These are phyloP conservation scores for Poeciliopsis turneri DNA, from an alignment of 2,797 vertebrate genomes.

Conservation along the genomic window DNA sequence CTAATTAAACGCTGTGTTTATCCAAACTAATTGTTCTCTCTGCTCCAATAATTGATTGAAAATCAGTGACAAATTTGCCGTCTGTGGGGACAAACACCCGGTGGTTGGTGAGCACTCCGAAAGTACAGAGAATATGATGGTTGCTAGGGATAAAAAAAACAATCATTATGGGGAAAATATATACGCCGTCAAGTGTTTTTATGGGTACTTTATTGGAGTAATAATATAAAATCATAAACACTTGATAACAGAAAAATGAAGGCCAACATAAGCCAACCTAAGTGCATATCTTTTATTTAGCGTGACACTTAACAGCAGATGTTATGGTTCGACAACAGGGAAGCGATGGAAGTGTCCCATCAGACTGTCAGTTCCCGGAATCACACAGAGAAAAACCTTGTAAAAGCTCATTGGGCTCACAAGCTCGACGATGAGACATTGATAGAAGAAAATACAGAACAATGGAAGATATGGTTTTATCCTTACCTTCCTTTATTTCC, in stretches of 20 bases:
- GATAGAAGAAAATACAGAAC: too few relatives aligned
- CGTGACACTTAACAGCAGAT: too few relatives aligned
- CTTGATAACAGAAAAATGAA: not conserved
- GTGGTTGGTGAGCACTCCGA: constrained; percentile 7
- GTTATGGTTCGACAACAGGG: too few relatives aligned
- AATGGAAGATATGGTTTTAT: not conserved
- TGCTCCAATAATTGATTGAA: constrained; percentile 56
- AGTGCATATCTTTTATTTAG: not conserved
- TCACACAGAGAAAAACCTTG: too few relatives aligned
- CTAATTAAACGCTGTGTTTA: constrained; percentile 42
- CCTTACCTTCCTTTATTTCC: not conserved
- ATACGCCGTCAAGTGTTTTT: not conserved
- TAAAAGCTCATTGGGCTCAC: too few relatives aligned
- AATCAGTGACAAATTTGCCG: constrained; percentile 45
- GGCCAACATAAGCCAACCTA: not conserved
- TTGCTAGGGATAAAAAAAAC: constrained; percentile 7
- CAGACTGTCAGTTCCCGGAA: too few relatives aligned
- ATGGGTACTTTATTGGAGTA: not conserved
- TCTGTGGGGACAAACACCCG: constrained; percentile 39
- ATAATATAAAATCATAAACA: not conserved
- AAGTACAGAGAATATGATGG: constrained; percentile 25
- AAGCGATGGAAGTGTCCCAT: too few relatives aligned
- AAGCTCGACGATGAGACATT: too few relatives aligned
- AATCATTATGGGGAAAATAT: not conserved
- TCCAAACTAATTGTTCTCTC: constrained; percentile 50